Conservation (phyloP, 2,113 vertebrate genomes). For the Haliaeetus leucogaster region DNA sequence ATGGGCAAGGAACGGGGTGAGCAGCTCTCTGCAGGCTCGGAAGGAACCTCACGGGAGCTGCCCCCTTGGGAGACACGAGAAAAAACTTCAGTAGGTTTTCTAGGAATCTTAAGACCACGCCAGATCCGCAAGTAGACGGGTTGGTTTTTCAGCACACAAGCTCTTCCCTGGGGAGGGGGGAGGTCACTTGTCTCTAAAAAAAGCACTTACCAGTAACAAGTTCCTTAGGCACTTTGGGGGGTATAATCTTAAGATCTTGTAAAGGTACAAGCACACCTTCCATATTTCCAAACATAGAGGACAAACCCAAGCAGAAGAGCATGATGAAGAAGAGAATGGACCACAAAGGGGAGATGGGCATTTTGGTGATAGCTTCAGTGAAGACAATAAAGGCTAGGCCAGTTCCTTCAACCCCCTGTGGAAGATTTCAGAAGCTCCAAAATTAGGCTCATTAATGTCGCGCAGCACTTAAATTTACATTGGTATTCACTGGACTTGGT, state of each 20-base stretch:
- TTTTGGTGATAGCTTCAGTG: conserved; percentile 92
- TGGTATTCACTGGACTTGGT: background rate
- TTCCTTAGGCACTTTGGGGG: conserved; percentile 87
- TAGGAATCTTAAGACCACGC: background rate
- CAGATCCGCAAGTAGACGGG: background rate
- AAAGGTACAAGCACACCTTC: conserved; percentile 87
- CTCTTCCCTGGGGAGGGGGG: background rate
- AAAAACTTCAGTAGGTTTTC: background rate
- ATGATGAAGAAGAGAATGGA: conserved; percentile 94
- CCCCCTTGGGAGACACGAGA: fast-evolving
- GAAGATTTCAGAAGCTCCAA: background rate
- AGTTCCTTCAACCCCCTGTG: conserved; percentile 89
- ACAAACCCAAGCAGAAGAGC: conserved; percentile 92
- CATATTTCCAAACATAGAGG: conserved; percentile 92
- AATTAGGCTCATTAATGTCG: background rate
- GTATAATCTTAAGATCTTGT: conserved; percentile 79
- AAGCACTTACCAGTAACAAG: conserved; percentile 77
- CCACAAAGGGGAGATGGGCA: conserved; percentile 92
- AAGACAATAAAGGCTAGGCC: conserved; percentile 94
- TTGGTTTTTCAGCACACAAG: background rate
- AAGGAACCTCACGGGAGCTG: background rate
- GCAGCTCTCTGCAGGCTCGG: background rate
- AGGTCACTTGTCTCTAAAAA: background rate
- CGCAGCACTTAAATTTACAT: background rate
- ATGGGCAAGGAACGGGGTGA: background rate